phyloP scores from a whole-genome alignment of 1,140 invertebrate genomes.

The Lethrus apterus region DNA sequence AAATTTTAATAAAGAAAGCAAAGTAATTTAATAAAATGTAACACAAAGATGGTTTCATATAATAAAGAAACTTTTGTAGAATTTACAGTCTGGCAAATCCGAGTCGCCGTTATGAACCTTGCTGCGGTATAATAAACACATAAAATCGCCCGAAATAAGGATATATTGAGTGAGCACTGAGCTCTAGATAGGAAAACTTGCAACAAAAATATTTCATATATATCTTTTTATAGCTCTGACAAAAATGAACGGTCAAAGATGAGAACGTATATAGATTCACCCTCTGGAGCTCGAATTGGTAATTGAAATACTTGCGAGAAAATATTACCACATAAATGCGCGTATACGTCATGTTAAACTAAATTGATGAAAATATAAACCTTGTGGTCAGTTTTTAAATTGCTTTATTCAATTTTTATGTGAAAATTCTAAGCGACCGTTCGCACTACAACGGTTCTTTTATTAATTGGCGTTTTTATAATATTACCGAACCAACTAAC shows the following conservation, averaged over 20 bases:
- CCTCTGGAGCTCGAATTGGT: slow-evolving; percentile 16
- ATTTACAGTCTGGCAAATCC: slow-evolving; percentile 37
- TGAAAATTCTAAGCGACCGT: not conserved
- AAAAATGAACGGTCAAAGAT: slow-evolving; percentile 34
- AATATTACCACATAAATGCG: slow-evolving; percentile 30
- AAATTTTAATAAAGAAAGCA: too few species aligned
- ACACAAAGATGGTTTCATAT: slow-evolving; percentile 8
- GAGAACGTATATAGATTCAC: slow-evolving; percentile 28
- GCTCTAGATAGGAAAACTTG: slow-evolving; percentile 27
- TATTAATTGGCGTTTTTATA: not conserved
- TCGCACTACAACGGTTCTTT: not conserved
- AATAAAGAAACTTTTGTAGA: slow-evolving; percentile 23
- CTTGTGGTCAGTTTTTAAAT: not conserved
- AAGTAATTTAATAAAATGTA: slow-evolving; percentile 18
- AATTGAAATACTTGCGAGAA: slow-evolving; percentile 37
- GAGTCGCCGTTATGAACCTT: slow-evolving; percentile 35
- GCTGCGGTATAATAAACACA: slow-evolving; percentile 40
- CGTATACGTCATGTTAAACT: slow-evolving; percentile 37
- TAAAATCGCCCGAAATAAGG: slow-evolving; percentile 40
- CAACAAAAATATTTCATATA: slow-evolving; percentile 39
- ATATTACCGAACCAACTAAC: not conserved
- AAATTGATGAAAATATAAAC: slow-evolving; percentile 27
- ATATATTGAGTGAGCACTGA: slow-evolving; percentile 39
- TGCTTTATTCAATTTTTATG: too few species aligned
- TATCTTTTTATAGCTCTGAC: slow-evolving; percentile 34